phyloP scores from a whole-genome alignment of 2,797 vertebrate species.

The Anabas testudineus region DNA sequence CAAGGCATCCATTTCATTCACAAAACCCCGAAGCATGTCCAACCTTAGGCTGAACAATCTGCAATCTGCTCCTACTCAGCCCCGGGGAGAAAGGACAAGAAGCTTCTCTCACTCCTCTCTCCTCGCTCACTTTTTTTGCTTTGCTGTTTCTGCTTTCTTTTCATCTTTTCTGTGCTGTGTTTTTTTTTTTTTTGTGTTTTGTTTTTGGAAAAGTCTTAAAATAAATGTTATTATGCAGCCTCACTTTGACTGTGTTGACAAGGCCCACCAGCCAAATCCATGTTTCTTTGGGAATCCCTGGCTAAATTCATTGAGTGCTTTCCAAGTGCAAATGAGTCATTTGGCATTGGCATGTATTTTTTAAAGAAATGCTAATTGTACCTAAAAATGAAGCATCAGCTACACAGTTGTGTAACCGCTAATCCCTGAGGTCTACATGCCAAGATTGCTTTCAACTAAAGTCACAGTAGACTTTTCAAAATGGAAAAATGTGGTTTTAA shows the following conservation, averaged over 20 bases:
- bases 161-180: background rate
- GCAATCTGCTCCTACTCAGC: slow-evolving; percentile 54
- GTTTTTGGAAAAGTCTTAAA: background rate
- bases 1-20: slow-evolving; percentile 82
- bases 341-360: slow-evolving; percentile 24
- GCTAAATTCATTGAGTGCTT: slow-evolving; percentile 41
- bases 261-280: slow-evolving; percentile 20
- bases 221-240: slow-evolving; percentile 27
- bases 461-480: slow-evolving; percentile 50
- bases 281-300: slow-evolving; percentile 43
- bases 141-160: background rate
- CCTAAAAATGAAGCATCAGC: slow-evolving; percentile 30
- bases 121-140: background rate
- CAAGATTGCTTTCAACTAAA: slow-evolving; percentile 36
- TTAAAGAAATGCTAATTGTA: slow-evolving; percentile 17
- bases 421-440: slow-evolving; percentile 32
- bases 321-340: slow-evolving; percentile 48
- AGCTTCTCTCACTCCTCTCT: slow-evolving; percentile 28
- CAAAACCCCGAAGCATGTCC: slow-evolving; percentile 72
- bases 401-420: slow-evolving; percentile 14
- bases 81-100: slow-evolving; percentile 36
- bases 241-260: slow-evolving; percentile 15
- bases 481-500: slow-evolving; percentile 44
- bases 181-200: slow-evolving; percentile 15
- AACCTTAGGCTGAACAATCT: slow-evolving; percentile 57